Conservation (phyloP, 2,888 invertebrate species). For the Vanessa cardui region DNA sequence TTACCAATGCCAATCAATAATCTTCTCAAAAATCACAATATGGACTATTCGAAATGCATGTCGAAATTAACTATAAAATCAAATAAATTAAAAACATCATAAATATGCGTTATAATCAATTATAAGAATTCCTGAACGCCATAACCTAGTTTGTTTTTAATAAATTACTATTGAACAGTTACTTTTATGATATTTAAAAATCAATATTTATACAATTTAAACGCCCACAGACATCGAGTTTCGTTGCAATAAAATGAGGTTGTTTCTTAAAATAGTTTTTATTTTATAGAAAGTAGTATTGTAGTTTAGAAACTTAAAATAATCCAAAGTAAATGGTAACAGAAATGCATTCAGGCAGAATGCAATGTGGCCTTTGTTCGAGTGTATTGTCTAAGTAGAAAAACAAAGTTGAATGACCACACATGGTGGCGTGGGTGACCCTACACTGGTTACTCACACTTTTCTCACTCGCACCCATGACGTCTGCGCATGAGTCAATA, state of each 20-base stretch:
- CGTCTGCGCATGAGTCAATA: constrained; percentile 30
- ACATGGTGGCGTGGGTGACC: constrained; percentile 50
- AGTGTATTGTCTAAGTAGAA: constrained; percentile 49
- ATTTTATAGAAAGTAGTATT: too few relatives aligned
- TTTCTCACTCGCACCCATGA: constrained; percentile 35
- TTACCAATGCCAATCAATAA: too few relatives aligned
- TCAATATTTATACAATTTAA: background rate
- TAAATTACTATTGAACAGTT: background rate
- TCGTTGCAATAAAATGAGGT: too few relatives aligned
- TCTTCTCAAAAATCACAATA: too few relatives aligned
- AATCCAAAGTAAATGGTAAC: background rate
- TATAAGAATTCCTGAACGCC: background rate
- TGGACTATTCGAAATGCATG: too few relatives aligned
- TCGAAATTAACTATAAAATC: too few relatives aligned
- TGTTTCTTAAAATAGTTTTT: too few relatives aligned
- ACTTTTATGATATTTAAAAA: constrained; percentile 6
- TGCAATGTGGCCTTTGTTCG: constrained; percentile 39
- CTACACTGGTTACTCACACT: constrained; percentile 41
- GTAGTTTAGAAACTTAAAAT: background rate
- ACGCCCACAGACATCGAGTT: background rate
- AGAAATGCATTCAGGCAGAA: constrained; percentile 32
- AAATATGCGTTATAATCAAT: background rate
- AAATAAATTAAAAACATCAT: background rate
- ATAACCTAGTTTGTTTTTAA: background rate
- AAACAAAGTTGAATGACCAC: constrained; percentile 74